Conservation (phyloP, 2,113 vertebrate genomes). For the Zosterops lateralis region DNA sequence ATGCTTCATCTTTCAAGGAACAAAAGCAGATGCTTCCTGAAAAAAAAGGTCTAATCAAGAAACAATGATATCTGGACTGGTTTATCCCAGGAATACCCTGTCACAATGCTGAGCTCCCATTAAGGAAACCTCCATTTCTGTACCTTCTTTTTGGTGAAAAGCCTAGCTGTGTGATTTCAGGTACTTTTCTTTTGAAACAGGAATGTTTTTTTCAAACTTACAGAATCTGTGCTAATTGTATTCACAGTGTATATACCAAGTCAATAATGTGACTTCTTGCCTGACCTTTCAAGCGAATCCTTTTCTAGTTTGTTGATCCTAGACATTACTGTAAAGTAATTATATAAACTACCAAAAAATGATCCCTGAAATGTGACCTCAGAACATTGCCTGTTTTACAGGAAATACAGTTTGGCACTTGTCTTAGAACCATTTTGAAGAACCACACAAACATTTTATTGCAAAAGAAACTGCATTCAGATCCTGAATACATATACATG, state of each 20-base stretch:
- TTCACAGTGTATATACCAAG: background rate
- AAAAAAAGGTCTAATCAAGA: background rate
- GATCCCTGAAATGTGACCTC: background rate
- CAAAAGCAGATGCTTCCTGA: background rate
- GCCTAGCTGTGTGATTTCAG: background rate
- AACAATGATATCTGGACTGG: background rate
- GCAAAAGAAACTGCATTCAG: background rate
- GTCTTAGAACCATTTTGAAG: background rate
- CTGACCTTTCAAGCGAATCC: background rate
- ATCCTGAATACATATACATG: background rate
- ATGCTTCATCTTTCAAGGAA: background rate
- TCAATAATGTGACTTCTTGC: constrained; percentile 25
- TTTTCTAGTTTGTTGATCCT: constrained; percentile 14
- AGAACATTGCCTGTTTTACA: background rate
- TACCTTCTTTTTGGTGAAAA: background rate
- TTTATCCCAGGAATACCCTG: background rate
- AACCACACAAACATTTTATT: background rate
- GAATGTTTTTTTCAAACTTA: background rate
- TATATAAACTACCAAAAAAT: background rate
- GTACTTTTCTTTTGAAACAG: background rate
- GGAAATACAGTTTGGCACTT: background rate
- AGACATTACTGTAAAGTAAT: background rate
- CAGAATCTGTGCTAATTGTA: background rate
- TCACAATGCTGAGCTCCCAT: background rate
- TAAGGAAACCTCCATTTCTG: background rate